Conservation (phyloP, 2,797 vertebrate species). For the Alosa sapidissima region DNA sequence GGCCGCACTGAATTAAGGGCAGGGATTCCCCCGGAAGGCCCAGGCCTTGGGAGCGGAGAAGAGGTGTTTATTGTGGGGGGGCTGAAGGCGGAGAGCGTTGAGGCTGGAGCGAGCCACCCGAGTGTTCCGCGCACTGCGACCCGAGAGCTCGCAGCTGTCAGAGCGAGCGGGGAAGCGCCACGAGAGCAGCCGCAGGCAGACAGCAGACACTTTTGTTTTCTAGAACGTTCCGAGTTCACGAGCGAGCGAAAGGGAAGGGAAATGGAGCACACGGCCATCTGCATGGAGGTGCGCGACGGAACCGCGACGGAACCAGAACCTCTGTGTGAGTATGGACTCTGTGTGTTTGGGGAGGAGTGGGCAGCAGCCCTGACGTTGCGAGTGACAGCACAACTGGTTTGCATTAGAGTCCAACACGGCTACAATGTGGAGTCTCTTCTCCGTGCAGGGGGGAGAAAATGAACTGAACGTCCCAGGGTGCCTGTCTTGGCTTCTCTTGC, state of each 20-base stretch:
- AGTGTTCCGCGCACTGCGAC: conserved; percentile 19
- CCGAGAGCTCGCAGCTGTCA: conserved; percentile 35
- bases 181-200: neutral
- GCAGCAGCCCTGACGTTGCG: conserved; percentile 14
- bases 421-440: conserved; percentile 28
- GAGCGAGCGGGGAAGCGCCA: neutral
- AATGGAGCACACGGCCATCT: conserved; percentile 10
- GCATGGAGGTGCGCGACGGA: neutral
- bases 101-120: neutral
- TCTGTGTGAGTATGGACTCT: conserved; percentile 36
- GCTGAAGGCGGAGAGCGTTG: neutral
- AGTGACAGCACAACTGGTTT: conserved; percentile 39
- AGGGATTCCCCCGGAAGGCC: conserved; percentile 40
- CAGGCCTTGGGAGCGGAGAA: neutral
- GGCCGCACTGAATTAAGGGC: conserved; percentile 30
- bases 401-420: conserved; percentile 40
- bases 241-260: neutral
- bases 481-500: neutral
- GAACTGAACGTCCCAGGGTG: conserved; percentile 10
- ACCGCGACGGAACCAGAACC: conserved; percentile 27
- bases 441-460: neutral
- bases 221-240: neutral
- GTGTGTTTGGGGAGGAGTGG: conserved; percentile 2
- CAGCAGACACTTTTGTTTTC: conserved; percentile 10
- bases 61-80: conserved; percentile 34